Evolutionary conservation across 2,113 vertebrate genomes (phyloP), one percentile per base, ranked within the genome.

Genomic region (Cryptotis parvus): DNA sequence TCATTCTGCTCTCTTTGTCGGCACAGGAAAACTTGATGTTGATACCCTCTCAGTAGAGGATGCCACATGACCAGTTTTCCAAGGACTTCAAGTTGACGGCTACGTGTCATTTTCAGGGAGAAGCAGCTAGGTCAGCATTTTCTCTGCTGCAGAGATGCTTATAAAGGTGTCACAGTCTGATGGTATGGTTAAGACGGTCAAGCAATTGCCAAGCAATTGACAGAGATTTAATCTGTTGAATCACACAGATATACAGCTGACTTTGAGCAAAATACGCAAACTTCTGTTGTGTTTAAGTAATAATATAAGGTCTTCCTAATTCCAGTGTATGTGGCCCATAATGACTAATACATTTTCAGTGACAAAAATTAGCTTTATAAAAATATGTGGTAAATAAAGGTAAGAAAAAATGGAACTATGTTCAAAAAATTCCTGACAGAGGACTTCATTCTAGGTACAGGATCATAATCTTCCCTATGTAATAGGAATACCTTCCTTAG

Each of bases 381-480:
- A 81, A 75, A 76, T 66, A 89, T n/a, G 0, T 79, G 37, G 80
- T 72, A 61, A 91, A 77, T 84, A 89, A 87, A 91, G 66, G 31
- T 37, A 16, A 18, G 37, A 61, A 87, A 87, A 82, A 43, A n/a
- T n/a, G 16, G 18, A 84, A 55, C 52, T 61, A 37, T 33, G 91
- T 82, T 74, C 73, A 69, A 20, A 91, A 55, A 78, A 27, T 14
- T 63, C 63, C 33, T 55, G 43, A 10, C 43, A 35, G 20, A 72
- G 35, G 65, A 79, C 45, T 22, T 82, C 26, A 69, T 33, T 26
- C 7, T 65, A 83, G 76, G 76, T 6, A 92, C 14, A 18, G 20
- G 52, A 92, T 73, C 20, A 75, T 61, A 79, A 84, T 84, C 52
- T 68, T 68, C 61, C 33, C 52, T 83, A n/a, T n/a, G n/a, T n/a